phyloP scores from a whole-genome alignment of 2,113 vertebrate genomes.

The Thomomys bottae region DNA sequence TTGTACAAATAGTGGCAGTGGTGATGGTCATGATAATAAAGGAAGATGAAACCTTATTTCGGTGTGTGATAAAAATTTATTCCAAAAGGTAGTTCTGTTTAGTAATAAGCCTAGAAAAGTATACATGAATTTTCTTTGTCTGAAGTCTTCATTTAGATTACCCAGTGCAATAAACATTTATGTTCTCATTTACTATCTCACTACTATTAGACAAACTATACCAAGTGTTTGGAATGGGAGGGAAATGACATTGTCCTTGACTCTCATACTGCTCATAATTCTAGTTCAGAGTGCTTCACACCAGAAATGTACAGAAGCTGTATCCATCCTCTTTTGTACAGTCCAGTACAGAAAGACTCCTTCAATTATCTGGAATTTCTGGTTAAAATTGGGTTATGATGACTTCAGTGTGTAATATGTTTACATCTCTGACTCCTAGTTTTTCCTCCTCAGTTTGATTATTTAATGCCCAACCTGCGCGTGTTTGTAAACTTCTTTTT shows the following conservation, averaged over 20 bases:
- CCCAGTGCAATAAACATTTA: slow-evolving; percentile 11
- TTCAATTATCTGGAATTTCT: not conserved
- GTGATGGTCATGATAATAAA: not conserved
- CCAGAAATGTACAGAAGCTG: not conserved
- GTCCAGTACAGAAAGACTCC: not conserved
- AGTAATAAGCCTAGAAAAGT: not conserved
- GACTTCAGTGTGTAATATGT: slow-evolving; percentile 1
- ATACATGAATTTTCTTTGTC: not conserved
- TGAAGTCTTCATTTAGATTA: slow-evolving; percentile 34
- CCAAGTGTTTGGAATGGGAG: not conserved
- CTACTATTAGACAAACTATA: not conserved
- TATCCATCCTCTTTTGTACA: not conserved
- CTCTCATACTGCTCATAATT: too few relatives aligned
- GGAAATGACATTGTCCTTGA: not conserved
- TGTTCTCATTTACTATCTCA: not conserved
- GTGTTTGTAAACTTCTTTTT: too few relatives aligned
- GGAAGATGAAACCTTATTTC: not conserved
- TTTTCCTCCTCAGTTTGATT: not conserved
- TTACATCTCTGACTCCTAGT: not conserved
- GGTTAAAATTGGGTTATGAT: not conserved
- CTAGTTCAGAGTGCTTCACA: not conserved
- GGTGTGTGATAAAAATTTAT: slow-evolving; percentile 1
- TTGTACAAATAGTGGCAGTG: not conserved
- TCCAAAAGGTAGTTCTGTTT: slow-evolving; percentile 6
- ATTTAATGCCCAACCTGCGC: not conserved